A percentile compares a stretch with the other conserved stretches of the same genome.
Evolutionary conservation across 1,140 invertebrate genomes (phyloP).

Genomic region (Samia ricini): DNA sequence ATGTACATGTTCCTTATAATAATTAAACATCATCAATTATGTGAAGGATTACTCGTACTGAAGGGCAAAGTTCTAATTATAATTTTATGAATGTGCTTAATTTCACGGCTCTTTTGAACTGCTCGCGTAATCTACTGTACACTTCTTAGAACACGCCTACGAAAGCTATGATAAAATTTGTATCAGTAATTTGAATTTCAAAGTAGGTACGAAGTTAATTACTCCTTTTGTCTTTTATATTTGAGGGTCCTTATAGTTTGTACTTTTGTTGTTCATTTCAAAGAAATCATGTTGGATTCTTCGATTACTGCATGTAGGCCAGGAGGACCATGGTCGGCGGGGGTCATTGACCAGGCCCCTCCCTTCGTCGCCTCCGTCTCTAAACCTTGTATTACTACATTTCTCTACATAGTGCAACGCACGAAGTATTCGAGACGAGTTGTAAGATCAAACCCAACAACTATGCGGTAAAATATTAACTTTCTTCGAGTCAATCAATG

Average conservation of each 20-base stretch:
- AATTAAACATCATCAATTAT: slow-evolving; percentile 41
- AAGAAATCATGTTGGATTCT: slow-evolving; percentile 14
- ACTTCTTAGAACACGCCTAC: not conserved
- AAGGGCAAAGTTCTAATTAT: slow-evolving; percentile 44
- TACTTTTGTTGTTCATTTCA: not conserved
- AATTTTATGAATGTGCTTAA: slow-evolving; percentile 60
- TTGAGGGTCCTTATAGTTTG: not conserved
- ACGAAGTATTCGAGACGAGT: slow-evolving; percentile 35
- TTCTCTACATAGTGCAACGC: slow-evolving; percentile 50
- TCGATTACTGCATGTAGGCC: slow-evolving; percentile 51
- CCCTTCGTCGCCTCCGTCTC: slow-evolving; percentile 22
- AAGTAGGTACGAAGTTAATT: not conserved
- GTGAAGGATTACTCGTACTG: slow-evolving; percentile 31
- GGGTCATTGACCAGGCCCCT: slow-evolving; percentile 53
- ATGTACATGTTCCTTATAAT: not conserved
- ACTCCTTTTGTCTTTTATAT: not conserved
- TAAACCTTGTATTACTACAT: slow-evolving; percentile 56
- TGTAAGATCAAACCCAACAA: slow-evolving; percentile 39
- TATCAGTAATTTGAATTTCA: not conserved
- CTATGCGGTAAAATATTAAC: not conserved
- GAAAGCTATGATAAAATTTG: not conserved
- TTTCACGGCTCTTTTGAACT: slow-evolving; percentile 50
- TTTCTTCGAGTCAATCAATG: not conserved
- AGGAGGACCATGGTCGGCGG: slow-evolving; percentile 63
- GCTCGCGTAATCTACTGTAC: not conserved